Base-by-base conservation (phyloP, 2,113 vertebrate species). In the Phrynosoma blainvillii region DNA sequence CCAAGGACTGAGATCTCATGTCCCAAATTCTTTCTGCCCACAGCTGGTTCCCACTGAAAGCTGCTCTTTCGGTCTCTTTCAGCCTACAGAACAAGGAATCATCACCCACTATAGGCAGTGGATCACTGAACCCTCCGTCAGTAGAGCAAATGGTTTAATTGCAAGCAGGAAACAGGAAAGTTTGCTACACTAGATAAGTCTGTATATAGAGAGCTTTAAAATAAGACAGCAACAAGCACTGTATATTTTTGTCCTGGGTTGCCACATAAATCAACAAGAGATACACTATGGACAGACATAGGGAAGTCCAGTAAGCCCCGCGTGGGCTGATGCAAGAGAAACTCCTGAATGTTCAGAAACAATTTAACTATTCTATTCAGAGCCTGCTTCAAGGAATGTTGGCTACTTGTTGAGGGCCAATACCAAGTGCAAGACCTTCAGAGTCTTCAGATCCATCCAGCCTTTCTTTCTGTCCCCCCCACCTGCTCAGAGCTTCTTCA, bases 261-360 rank as follows among this genome's bases (percentile, higher is more conserved):
- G 86, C 65, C 76, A 80, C 83, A 88, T 89, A 93, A 93, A 94
- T 92, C 90, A 91, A 5, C 1, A 10, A 59, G 80, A 93, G 89
- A 10, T 62, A 93, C 54, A 87, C 76, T 80, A 76, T 66, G 40
- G 16, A 59, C 5, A 86, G 71, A n/a, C 36, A 18, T 20, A 82
- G 42, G 56, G 71, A 76, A 66, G 30, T 82, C 47, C 40, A 82
- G 52, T 47, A 82, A 71, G 56, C 56, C 71, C 71, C 40, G 76
- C 16, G 59, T 65, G 30, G 66, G 32, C 36, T 42, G 56, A 36
- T 73, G 52, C 32, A 25, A 18, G 25, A 78, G 20, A 79, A 73
- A 18, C 36, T 71, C 0, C 18, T n/a, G 2, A 71, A 21, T 32
- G 18, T 52, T 71, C 82, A 71, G 14, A 71, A 84, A 71, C 30